Percentiles rank a stretch among this genome's conserved stretches.
phyloP scores from a whole-genome alignment of 1,140 invertebrate genomes.

The Araneus ventricosus region DNA sequence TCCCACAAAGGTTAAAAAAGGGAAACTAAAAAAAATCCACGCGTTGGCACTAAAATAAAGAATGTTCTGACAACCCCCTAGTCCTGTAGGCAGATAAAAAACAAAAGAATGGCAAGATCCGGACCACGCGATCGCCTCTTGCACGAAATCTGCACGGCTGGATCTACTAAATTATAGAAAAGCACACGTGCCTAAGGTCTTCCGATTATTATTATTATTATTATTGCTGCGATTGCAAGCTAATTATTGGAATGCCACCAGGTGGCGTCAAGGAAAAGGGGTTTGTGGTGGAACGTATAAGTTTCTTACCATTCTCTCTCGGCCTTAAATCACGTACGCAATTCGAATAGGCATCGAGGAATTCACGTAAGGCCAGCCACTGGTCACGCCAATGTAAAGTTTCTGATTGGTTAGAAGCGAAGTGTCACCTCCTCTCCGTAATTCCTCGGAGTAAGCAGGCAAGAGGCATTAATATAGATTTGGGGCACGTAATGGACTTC shows the following conservation, averaged over 20 bases:
- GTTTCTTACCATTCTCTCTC: slow-evolving; percentile 1
- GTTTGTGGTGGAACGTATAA: neutral
- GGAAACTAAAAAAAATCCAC: neutral
- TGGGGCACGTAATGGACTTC: slow-evolving; percentile 56
- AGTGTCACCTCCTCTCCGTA: slow-evolving; percentile 62
- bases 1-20: slow-evolving; percentile 30
- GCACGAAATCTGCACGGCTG: slow-evolving; percentile 24
- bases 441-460: neutral
- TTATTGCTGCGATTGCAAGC: slow-evolving; percentile 60
- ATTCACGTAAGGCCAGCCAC: slow-evolving; percentile 53
- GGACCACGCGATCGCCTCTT: neutral
- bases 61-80: neutral
- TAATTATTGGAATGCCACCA: slow-evolving; percentile 64
- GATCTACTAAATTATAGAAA: slow-evolving; percentile 65
- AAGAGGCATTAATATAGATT: slow-evolving; percentile 51
- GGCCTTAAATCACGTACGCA: slow-evolving; percentile 33
- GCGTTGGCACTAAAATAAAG: slow-evolving; percentile 25
- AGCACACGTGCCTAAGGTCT: slow-evolving; percentile 22
- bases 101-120: neutral
- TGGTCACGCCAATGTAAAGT: slow-evolving; percentile 58
- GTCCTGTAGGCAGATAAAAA: neutral
- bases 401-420: slow-evolving; percentile 66
- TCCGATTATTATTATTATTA: slow-evolving; percentile 1
- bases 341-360: slow-evolving; percentile 61
- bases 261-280: slow-evolving; percentile 46